Evolutionary conservation across 2,888 invertebrate genomes (phyloP).

Genomic region (Andrena bicolor): DNA sequence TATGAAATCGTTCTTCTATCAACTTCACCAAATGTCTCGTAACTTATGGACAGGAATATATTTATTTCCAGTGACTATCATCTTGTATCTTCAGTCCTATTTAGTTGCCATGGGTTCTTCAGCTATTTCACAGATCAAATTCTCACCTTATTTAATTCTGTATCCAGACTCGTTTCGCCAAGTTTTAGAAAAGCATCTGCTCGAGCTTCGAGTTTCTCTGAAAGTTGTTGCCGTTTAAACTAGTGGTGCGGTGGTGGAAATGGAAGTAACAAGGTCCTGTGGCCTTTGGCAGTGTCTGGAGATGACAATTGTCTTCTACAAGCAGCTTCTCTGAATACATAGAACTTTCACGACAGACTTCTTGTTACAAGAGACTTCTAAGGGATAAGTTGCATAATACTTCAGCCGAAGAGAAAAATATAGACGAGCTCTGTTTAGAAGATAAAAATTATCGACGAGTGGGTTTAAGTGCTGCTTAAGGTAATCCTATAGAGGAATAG

Average conservation of each 20-base stretch:
- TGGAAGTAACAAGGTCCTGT: neutral
- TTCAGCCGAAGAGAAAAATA: neutral
- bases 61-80: too few relatives aligned
- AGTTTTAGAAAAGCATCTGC: neutral
- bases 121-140: neutral
- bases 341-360: neutral
- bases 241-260: neutral
- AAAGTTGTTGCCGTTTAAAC: neutral
- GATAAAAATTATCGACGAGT: conserved; percentile 85
- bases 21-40: too few relatives aligned
- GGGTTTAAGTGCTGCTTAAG: conserved; percentile 89
- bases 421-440: neutral
- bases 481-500: conserved; percentile 90
- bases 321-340: neutral
- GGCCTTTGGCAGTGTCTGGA: neutral
- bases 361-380: neutral
- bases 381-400: neutral
- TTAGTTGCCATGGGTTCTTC: neutral
- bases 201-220: neutral
- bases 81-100: neutral
- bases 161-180: neutral
- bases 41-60: too few relatives aligned
- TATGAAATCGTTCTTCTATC: too few relatives aligned
- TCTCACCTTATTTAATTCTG: neutral
- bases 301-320: conserved; percentile 2